Evolutionary conservation across 1,140 invertebrate species (phyloP).

Genomic region (Cotesia chilonis): DNA sequence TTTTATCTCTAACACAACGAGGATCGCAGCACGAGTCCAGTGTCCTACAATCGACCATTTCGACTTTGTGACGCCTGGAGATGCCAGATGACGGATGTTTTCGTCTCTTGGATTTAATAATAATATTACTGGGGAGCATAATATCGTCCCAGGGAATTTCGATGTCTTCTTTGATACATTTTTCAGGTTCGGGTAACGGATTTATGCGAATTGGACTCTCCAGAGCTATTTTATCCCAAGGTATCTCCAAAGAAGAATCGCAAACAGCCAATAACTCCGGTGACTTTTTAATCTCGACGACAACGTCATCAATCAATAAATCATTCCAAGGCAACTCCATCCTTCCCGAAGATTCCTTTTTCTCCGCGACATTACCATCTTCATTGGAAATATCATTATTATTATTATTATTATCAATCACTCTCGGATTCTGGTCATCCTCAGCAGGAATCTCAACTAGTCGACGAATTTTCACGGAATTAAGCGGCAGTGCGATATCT

Average conservation of each 20-base stretch:
- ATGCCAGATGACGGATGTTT: slow-evolving; percentile 47
- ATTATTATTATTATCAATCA: slow-evolving; percentile 3
- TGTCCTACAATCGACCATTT: not conserved
- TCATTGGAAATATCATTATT: not conserved
- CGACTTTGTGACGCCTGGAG: slow-evolving; percentile 16
- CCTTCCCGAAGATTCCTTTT: slow-evolving; percentile 39
- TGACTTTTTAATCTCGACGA: not conserved
- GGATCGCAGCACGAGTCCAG: not conserved
- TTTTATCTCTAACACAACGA: slow-evolving; percentile 16
- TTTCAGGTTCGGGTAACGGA: slow-evolving; percentile 33
- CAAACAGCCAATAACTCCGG: slow-evolving; percentile 29
- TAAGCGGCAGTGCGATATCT: slow-evolving; percentile 47
- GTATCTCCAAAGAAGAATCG: slow-evolving; percentile 51
- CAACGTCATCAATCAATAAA: slow-evolving; percentile 45
- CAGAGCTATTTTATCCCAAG: slow-evolving; percentile 47
- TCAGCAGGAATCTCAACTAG: slow-evolving; percentile 16
- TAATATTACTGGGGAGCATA: slow-evolving; percentile 48
- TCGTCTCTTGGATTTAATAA: slow-evolving; percentile 42
- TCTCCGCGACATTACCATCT: not conserved
- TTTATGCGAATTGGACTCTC: slow-evolving; percentile 46
- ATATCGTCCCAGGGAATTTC: slow-evolving; percentile 58
- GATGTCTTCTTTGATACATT: slow-evolving; percentile 43
- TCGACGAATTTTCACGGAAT: slow-evolving; percentile 44
- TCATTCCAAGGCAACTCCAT: slow-evolving; percentile 52
- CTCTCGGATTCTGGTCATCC: not conserved